These are phyloP conservation scores for Sarcophaga peregrina DNA, from an alignment of 1,140 invertebrate species.

Conservation along the genomic window DNA sequence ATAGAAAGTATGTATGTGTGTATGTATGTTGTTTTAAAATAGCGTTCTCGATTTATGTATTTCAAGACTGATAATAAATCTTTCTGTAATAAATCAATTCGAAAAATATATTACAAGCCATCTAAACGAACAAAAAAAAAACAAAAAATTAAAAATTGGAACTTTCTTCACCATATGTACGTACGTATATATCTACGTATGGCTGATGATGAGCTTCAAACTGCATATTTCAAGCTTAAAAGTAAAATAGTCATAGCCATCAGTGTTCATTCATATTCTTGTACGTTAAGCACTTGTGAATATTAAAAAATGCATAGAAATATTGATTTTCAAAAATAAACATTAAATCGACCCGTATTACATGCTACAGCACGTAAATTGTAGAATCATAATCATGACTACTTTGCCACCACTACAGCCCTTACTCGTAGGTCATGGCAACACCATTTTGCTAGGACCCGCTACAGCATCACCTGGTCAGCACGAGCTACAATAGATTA, in stretches of 20 bases:
- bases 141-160: no score
- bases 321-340: background rate
- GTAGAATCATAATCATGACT: no score
- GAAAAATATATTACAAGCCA: background rate
- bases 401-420: no score
- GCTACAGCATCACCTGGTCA: no score
- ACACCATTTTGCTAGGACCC: no score
- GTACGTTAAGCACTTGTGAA: slow-evolving; percentile 12
- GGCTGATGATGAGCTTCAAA: background rate
- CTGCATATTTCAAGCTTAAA: background rate
- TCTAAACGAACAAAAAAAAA: slow-evolving; percentile 5
- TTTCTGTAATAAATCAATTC: slow-evolving; percentile 41
- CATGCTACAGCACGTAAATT: no score
- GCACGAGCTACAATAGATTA: no score
- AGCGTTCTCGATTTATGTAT: slow-evolving; percentile 1
- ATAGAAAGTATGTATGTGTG: background rate
- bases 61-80: background rate
- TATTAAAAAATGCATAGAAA: slow-evolving; percentile 13
- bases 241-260: slow-evolving; percentile 34
- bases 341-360: background rate
- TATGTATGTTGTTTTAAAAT: background rate
- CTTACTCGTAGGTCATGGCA: no score
- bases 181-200: background rate
- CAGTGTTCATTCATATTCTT: slow-evolving; percentile 23
- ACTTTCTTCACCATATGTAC: slow-evolving; percentile 30